Conservation (phyloP, 2,888 invertebrate genomes). For the Phlogophora meticulosa region DNA sequence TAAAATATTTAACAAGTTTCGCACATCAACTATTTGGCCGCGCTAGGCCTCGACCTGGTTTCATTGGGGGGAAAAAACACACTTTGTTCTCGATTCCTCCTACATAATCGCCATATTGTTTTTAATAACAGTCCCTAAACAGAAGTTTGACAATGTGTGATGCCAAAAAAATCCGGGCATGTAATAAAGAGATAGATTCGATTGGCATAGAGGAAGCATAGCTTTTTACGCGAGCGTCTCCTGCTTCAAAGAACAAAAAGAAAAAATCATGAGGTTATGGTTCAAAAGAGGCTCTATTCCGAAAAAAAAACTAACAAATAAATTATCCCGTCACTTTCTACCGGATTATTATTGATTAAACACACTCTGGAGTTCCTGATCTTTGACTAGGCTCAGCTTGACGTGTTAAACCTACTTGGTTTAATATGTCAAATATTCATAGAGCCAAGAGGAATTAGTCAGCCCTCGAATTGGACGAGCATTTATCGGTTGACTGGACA, state of each 20-base stretch:
- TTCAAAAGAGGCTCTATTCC: too few species aligned
- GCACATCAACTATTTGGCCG: conserved; percentile 53
- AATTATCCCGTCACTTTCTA: not conserved
- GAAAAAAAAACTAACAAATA: too few species aligned
- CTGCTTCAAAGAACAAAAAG: too few species aligned
- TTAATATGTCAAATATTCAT: conserved; percentile 26
- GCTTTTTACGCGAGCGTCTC: too few species aligned
- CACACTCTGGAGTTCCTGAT: not conserved
- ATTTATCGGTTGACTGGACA: conserved; percentile 21
- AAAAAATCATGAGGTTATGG: too few species aligned
- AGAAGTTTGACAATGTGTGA: conserved; percentile 1
- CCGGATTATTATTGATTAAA: not conserved
- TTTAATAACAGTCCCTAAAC: conserved; percentile 23
- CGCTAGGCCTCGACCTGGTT: conserved; percentile 32
- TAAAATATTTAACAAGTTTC: conserved; percentile 60
- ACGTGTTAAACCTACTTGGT: conserved; percentile 9
- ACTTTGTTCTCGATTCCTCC: conserved; percentile 31
- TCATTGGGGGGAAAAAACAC: conserved; percentile 27
- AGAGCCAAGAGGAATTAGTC: conserved; percentile 18
- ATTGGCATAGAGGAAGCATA: not conserved
- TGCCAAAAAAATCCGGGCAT: not conserved
- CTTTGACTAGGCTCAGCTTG: not conserved
- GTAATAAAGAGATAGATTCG: not conserved
- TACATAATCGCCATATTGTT: conserved; percentile 31
- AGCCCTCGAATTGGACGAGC: conserved; percentile 26